These are phyloP conservation scores for Triplophysa tibetana DNA, from an alignment of 2,113 vertebrate species.

Conservation along the genomic window DNA sequence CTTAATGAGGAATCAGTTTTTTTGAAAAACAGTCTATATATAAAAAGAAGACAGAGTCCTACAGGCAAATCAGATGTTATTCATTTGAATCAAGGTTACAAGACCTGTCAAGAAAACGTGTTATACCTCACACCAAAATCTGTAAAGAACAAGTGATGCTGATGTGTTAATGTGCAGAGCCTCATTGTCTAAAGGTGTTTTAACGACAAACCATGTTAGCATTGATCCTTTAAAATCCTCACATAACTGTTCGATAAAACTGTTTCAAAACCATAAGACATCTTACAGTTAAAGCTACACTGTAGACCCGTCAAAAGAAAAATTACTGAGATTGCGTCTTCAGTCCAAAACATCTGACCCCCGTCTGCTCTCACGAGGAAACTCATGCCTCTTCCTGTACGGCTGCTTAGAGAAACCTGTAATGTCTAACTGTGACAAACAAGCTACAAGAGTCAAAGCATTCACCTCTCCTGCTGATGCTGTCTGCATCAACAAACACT, in stretches of 20 bases:
- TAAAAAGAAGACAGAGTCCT: too few species aligned
- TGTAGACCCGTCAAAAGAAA: background rate
- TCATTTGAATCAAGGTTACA: too few species aligned
- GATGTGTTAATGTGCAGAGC: background rate
- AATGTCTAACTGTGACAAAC: slow-evolving; percentile 51
- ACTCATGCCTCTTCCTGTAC: background rate
- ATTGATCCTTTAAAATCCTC: background rate
- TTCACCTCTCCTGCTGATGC: slow-evolving; percentile 42
- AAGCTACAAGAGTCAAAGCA: slow-evolving; percentile 23
- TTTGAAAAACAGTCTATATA: background rate
- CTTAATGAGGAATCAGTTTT: background rate
- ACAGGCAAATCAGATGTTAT: too few species aligned
- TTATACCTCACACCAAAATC: too few species aligned
- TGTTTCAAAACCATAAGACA: background rate
- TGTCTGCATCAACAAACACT: slow-evolving; percentile 52
- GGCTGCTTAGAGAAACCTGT: slow-evolving; percentile 39
- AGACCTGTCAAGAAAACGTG: too few species aligned
- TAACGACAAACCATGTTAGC: background rate
- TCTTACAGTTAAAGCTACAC: background rate
- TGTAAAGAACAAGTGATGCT: too few species aligned
- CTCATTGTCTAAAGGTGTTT: background rate
- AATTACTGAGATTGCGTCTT: background rate
- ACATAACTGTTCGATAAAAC: background rate
- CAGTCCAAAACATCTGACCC: too few species aligned
- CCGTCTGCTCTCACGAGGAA: too few species aligned